Conservation (phyloP, 2,888 invertebrate genomes). For the Polyploca ridens region DNA sequence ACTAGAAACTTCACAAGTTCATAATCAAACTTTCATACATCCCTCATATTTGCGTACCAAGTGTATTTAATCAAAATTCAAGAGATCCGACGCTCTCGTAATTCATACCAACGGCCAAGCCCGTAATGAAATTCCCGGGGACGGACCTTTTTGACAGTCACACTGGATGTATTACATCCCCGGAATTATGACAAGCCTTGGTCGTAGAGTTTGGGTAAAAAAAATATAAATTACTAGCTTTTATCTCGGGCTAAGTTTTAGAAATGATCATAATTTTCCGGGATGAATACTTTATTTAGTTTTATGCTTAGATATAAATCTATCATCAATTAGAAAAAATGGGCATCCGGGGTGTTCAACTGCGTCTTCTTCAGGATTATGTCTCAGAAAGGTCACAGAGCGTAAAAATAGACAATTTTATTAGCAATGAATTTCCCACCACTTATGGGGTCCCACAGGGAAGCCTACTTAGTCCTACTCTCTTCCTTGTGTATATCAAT, state of each 20-base stretch:
- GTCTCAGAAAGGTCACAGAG: no score
- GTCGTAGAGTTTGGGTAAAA: not conserved
- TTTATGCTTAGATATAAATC: no score
- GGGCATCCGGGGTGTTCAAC: no score
- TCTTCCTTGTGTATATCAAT: no score
- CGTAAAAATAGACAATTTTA: no score
- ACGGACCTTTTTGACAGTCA: constrained; percentile 5
- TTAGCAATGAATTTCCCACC: no score
- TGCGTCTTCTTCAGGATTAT: no score
- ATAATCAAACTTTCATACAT: constrained; percentile 5
- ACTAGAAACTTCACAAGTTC: not conserved
- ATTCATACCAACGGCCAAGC: not conserved
- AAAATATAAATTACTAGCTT: not conserved
- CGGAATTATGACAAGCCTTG: constrained; percentile 1
- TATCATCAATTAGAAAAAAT: no score
- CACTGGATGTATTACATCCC: constrained; percentile 3
- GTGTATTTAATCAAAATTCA: constrained; percentile 8
- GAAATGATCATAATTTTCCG: not conserved
- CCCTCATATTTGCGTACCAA: not conserved
- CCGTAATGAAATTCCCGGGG: not conserved
- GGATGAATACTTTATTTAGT: not conserved
- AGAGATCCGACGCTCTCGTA: constrained; percentile 1
- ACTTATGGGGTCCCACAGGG: no score
- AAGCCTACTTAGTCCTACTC: no score
- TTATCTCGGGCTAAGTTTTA: not conserved